Evolutionary conservation across 92 coral and sea anemone species (phyloP).

Genomic region (Anthopleura xanthogrammica): DNA sequence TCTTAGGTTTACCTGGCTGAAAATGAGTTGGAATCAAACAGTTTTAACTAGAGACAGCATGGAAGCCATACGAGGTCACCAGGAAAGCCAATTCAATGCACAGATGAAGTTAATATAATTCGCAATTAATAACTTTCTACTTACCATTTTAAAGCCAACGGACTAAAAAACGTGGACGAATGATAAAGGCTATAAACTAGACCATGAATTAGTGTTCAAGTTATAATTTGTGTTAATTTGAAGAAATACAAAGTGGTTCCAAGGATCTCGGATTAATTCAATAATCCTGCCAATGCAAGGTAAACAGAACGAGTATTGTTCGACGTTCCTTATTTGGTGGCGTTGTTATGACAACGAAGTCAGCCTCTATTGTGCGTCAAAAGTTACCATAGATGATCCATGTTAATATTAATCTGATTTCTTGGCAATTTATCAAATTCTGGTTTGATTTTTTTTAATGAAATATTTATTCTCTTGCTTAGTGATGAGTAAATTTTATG

Average conservation of each 20-base stretch:
- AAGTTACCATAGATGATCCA: background rate
- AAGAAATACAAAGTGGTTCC: background rate
- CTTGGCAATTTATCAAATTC: no score
- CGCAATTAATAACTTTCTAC: background rate
- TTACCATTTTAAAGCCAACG: slow-evolving; percentile 37
- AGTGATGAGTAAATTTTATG: no score
- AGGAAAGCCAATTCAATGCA: background rate
- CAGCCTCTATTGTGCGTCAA: background rate
- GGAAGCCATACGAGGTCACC: slow-evolving; percentile 1
- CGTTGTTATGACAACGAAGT: slow-evolving; percentile 19
- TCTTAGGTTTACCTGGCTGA: slow-evolving; percentile 61
- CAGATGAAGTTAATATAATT: background rate
- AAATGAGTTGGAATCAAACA: background rate
- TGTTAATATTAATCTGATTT: no score
- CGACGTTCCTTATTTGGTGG: slow-evolving; percentile 28
- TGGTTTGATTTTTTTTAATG: no score
- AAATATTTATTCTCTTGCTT: no score
- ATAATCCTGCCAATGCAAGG: background rate
- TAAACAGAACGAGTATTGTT: slow-evolving; percentile 29
- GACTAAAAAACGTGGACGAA: background rate
- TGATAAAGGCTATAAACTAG: background rate
- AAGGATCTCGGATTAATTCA: background rate
- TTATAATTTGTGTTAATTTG: slow-evolving; percentile 8
- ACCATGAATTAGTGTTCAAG: background rate
- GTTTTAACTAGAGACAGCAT: background rate